Evolutionary conservation across 2,888 invertebrate genomes (phyloP), one percentile per base, ranked within the genome.

Genomic region (Ernsta delagoae): DNA sequence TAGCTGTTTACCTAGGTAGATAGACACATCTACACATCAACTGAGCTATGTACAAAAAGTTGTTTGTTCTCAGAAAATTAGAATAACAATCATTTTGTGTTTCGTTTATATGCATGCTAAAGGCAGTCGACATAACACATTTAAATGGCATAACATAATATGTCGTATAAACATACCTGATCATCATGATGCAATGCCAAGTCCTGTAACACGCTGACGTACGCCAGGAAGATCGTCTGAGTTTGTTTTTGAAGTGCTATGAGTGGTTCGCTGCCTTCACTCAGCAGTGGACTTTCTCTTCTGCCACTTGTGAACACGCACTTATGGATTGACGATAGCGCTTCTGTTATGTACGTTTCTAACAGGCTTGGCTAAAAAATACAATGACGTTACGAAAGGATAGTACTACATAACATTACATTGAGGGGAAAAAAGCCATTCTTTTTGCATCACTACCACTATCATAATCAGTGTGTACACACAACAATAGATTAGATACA

Each of bases 161-260:
- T 3, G 24, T 24, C 24, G 24, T 24, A 8, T 3, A 34, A 9
- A 9, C 8, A 36, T 74, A 89, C 95, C 86, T 95, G 94, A 71
- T 96, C 96, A 72, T 95, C 95, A 45, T 95, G 95, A 74, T 95
- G 94, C 73, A 95, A 95, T 0, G 97, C 97, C 65, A 98, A 88
- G 72, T 96, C 95, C 73, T 96, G 95, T 73, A 98, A 90, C 70
- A 97, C 97, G 70, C 94, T 92, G 65, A 95, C 95, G 76, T 94
- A 96, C 0, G 95, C 94, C 3, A 94, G 87, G 53, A 97, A 88
- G 68, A 96, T 94, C 71, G 95, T 94, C 77, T 96, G 96, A 62
- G 95, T 82, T 85, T 85, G 81, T 72, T 85, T 77, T 82, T 93
- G 78, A 79, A 94, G 72, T 77, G 77, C 70, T 4, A 75, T 75